Conservation (phyloP, 2,797 vertebrate genomes). For the Periophthalmus magnuspinnatus region DNA sequence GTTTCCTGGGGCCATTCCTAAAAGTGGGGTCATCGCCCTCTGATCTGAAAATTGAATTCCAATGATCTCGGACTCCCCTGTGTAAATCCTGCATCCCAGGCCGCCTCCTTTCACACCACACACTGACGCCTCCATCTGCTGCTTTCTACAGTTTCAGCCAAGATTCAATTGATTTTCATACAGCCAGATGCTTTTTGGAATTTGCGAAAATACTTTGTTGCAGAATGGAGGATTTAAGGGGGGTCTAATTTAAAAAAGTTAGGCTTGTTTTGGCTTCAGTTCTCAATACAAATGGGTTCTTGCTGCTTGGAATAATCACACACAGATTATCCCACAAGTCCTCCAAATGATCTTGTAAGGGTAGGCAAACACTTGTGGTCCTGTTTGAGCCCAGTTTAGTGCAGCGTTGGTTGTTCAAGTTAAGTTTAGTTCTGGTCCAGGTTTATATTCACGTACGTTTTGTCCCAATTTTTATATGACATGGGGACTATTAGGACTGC, state of each 20-base stretch:
- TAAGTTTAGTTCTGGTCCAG: too few species aligned
- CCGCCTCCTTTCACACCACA: constrained; percentile 47
- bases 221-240: constrained; percentile 5
- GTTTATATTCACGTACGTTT: too few species aligned
- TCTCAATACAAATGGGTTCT: constrained; percentile 21
- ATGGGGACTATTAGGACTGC: too few species aligned
- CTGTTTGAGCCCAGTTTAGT: too few species aligned
- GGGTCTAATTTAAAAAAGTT: constrained; percentile 15
- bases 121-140: constrained; percentile 20
- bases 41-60: constrained; percentile 77
- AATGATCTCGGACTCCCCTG: constrained; percentile 59
- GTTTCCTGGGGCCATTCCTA: constrained; percentile 64
- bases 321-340: constrained; percentile 11
- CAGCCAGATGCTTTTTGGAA: constrained; percentile 18
- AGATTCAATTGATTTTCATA: constrained; percentile 26
- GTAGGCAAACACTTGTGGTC: not conserved
- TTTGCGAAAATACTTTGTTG: constrained; percentile 13
- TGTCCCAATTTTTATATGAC: too few species aligned
- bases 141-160: constrained; percentile 23
- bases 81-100: constrained; percentile 55
- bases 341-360: constrained; percentile 4
- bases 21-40: constrained; percentile 72
- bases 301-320: constrained; percentile 17
- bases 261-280: constrained; percentile 20
- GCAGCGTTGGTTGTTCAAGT: too few species aligned